phyloP scores from a whole-genome alignment of 2,113 vertebrate species.

The Mirza zaza region DNA sequence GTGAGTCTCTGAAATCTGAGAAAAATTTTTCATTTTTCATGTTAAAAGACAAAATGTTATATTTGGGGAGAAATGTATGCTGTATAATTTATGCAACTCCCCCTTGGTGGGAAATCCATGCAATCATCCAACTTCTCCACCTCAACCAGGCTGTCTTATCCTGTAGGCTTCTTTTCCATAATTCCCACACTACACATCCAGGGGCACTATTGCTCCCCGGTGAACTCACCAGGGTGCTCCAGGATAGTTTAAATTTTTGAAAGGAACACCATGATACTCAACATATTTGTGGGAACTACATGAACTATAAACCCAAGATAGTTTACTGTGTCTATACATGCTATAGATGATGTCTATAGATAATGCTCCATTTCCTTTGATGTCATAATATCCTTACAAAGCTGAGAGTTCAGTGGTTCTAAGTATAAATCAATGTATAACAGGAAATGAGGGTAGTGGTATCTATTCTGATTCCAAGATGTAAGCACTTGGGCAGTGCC shows the following conservation, averaged over 20 bases:
- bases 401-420: not conserved
- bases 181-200: not conserved
- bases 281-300: not conserved
- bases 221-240: not conserved
- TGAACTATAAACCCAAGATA: not conserved
- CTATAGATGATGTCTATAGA: too few species aligned
- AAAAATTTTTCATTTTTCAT: not conserved
- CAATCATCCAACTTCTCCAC: not conserved
- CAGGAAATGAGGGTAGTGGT: not conserved
- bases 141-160: not conserved
- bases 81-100: not conserved
- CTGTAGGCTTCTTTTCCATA: not conserved
- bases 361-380: not conserved
- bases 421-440: not conserved
- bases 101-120: not conserved
- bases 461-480: not conserved
- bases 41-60: not conserved
- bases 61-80: not conserved
- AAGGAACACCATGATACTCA: not conserved
- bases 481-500: not conserved
- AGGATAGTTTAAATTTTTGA: not conserved
- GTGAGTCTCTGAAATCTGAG: not conserved
- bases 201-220: fast-evolving
- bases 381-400: not conserved
- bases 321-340: not conserved